Percentiles rank a stretch among this genome's conserved stretches.
Evolutionary conservation across 2,113 vertebrate species (phyloP).

Genomic region (Hipposideros armiger): DNA sequence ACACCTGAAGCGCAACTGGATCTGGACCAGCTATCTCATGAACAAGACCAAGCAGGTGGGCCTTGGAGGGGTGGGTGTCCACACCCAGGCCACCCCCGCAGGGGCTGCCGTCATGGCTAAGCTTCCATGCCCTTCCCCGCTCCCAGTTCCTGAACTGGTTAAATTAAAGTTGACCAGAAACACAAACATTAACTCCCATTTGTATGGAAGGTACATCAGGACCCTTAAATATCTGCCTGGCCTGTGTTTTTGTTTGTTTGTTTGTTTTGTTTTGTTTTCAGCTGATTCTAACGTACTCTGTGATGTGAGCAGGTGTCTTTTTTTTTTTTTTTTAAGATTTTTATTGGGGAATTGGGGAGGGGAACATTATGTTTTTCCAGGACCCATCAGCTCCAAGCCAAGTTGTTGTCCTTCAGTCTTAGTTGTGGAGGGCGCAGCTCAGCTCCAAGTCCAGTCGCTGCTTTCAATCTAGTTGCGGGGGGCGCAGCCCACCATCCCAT

Average conservation of each 20-base stretch:
- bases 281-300: not conserved
- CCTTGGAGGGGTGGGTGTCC: fast-evolving
- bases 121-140: not conserved
- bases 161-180: not conserved
- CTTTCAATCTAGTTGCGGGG: too few species aligned
- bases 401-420: too few species aligned
- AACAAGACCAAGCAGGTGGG: constrained; percentile 88
- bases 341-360: too few species aligned
- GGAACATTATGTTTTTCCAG: too few species aligned
- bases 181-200: not conserved
- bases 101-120: fast-evolving
- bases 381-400: too few species aligned
- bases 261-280: too few species aligned
- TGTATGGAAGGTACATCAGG: fast-evolving
- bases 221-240: not conserved
- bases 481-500: too few species aligned
- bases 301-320: not conserved
- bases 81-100: fast-evolving
- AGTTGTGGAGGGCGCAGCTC: too few species aligned
- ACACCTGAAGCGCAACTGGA: constrained; percentile 98
- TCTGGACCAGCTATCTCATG: constrained; percentile 96
- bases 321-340: not conserved
- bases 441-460: too few species aligned
- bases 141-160: not conserved
- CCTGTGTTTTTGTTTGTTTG: not conserved